Percentiles rank a stretch among this genome's conserved stretches.
These are phyloP conservation scores for Drosophila meridiana DNA, from an alignment of 2,888 invertebrate genomes.

Conservation along the genomic window DNA sequence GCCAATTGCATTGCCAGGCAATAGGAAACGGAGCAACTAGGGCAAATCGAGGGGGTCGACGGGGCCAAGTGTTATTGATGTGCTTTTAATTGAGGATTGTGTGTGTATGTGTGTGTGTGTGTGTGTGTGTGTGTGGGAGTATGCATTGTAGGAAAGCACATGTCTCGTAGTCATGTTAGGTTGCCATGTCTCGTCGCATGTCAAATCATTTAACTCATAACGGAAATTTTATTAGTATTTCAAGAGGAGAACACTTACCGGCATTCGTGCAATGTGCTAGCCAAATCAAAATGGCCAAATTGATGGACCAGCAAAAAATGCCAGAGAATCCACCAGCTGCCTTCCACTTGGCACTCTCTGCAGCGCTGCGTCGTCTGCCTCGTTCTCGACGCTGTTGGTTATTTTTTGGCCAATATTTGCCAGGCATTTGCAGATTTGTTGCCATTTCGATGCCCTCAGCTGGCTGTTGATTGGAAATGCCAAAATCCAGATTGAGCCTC, in stretches of 20 bases:
- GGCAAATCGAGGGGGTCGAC: not conserved
- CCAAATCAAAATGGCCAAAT: conserved; percentile 72
- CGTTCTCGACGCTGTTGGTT: conserved; percentile 61
- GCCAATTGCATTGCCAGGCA: conserved; percentile 67
- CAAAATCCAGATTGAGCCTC: conserved; percentile 40
- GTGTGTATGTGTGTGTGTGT: conserved; percentile 25
- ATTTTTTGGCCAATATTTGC: conserved; percentile 63
- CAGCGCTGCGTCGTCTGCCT: conserved; percentile 40
- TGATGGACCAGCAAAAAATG: conserved; percentile 59
- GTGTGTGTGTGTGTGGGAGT: conserved; percentile 17
- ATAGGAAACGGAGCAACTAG: conserved; percentile 33
- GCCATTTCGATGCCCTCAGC: conserved; percentile 26
- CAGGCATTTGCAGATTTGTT: conserved; percentile 61
- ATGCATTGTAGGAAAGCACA: conserved; percentile 16
- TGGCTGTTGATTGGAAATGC: conserved; percentile 40
- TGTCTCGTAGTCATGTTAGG: conserved; percentile 26
- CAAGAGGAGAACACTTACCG: conserved; percentile 71
- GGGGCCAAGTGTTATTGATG: conserved; percentile 69
- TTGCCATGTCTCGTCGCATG: conserved; percentile 46
- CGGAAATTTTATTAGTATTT: conserved; percentile 69
- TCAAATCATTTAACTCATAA: conserved; percentile 71
- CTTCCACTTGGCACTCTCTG: not conserved
- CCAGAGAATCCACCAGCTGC: conserved; percentile 20
- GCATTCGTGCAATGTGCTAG: conserved; percentile 73
- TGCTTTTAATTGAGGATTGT: conserved; percentile 74